phyloP scores from a whole-genome alignment of 2,113 vertebrate genomes.

The Protobothrops mucrosquamatus region DNA sequence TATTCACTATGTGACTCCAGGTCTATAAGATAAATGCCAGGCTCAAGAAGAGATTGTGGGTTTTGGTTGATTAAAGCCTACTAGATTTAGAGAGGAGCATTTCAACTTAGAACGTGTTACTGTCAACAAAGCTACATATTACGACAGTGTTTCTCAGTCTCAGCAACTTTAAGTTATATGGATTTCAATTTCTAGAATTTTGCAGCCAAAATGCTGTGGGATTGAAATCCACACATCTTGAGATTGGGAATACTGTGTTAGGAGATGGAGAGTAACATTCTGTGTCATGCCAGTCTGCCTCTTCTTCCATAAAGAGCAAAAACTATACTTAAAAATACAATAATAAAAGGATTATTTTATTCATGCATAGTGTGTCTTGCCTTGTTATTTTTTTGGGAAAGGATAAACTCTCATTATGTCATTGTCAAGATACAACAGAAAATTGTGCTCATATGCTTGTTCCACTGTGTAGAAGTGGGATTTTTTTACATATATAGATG shows the following conservation, averaged over 20 bases:
- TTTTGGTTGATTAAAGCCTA: background rate
- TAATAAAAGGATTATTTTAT: conserved; percentile 36
- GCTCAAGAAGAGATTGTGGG: background rate
- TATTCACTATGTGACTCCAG: background rate
- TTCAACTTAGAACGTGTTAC: background rate
- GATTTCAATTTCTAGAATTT: background rate
- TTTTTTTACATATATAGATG: background rate
- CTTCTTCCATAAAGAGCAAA: conserved; percentile 17
- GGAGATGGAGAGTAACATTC: conserved; percentile 16
- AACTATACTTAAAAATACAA: conserved; percentile 25
- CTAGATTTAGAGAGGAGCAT: background rate
- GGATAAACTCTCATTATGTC: background rate
- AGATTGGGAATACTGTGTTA: background rate
- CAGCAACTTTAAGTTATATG: background rate
- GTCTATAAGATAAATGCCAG: background rate
- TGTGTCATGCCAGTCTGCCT: conserved; percentile 27
- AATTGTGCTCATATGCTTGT: background rate
- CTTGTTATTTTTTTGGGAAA: background rate
- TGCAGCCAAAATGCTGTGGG: background rate
- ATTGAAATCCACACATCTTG: background rate
- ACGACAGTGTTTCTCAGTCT: background rate
- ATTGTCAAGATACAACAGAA: background rate
- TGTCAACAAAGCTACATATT: conserved; percentile 26
- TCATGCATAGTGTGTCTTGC: conserved; percentile 20
- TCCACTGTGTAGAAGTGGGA: background rate